These are phyloP conservation scores for Timandra comae DNA, from an alignment of 2,888 invertebrate genomes.

Conservation along the genomic window DNA sequence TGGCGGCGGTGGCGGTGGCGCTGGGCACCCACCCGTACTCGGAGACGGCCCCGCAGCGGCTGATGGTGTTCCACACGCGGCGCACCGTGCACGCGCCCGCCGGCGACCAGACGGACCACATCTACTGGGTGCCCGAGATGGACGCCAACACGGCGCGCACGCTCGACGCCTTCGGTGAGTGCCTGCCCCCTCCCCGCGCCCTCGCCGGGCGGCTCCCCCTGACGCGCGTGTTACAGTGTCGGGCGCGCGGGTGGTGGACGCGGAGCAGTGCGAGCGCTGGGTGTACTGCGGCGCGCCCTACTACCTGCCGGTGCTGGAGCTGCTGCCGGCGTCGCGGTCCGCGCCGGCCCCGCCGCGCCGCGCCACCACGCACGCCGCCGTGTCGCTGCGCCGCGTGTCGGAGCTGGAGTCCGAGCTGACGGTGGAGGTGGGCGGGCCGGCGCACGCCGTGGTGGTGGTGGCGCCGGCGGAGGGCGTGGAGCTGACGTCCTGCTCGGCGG, in stretches of 20 bases:
- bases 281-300: slow-evolving; percentile 89
- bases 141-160: slow-evolving; percentile 83
- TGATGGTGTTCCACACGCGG: slow-evolving; percentile 81
- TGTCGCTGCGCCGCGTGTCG: slow-evolving; percentile 48
- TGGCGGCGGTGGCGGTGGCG: slow-evolving; percentile 35
- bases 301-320: slow-evolving; percentile 83
- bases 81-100: slow-evolving; percentile 74
- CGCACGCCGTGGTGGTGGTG: slow-evolving; percentile 30
- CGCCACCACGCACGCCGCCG: slow-evolving; percentile 4
- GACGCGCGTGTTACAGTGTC: slow-evolving; percentile 19
- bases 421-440: not conserved
- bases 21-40: slow-evolving; percentile 78
- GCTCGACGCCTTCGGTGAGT: slow-evolving; percentile 28
- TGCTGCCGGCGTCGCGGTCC: slow-evolving; percentile 81
- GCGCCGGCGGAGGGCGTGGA: slow-evolving; percentile 74
- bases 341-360: slow-evolving; percentile 61
- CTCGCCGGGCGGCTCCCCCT: not conserved
- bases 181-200: not conserved
- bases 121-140: slow-evolving; percentile 84
- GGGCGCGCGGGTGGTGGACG: slow-evolving; percentile 77
- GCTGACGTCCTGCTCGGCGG: slow-evolving; percentile 75
- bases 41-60: slow-evolving; percentile 79
- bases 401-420: slow-evolving; percentile 37
- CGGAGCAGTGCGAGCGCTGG: slow-evolving; percentile 75
- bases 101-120: slow-evolving; percentile 45